Evolutionary conservation across 2,113 vertebrate species (phyloP).

Genomic region (Tautogolabrus adspersus): DNA sequence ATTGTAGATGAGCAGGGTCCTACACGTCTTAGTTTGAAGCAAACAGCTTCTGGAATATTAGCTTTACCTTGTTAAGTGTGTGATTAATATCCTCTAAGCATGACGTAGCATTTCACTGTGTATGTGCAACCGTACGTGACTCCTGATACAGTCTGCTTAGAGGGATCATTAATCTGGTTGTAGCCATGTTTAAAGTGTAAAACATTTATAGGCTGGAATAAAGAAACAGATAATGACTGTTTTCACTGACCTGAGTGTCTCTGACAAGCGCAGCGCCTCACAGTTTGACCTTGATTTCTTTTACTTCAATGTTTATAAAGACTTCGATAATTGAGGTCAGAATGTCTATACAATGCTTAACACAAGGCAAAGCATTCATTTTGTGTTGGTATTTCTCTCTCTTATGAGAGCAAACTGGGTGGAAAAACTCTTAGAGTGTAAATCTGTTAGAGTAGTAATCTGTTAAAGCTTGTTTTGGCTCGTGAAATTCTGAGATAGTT

Average conservation of each 20-base stretch:
- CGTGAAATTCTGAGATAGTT: neutral
- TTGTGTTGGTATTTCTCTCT: conserved; percentile 38
- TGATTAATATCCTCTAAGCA: conserved; percentile 1
- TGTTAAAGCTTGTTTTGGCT: conserved; percentile 4
- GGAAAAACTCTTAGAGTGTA: conserved; percentile 31
- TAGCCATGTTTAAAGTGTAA: conserved; percentile 36
- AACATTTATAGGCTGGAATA: conserved; percentile 23
- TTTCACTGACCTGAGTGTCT: conserved; percentile 55
- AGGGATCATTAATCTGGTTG: conserved; percentile 30
- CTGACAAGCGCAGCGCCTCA: conserved; percentile 54
- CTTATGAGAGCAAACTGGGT: conserved; percentile 43
- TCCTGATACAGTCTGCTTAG: conserved; percentile 22
- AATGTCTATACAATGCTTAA: conserved; percentile 30
- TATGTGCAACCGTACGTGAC: conserved; percentile 4
- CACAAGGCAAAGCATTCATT: conserved; percentile 45
- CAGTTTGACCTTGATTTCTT: conserved; percentile 72
- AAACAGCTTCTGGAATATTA: neutral
- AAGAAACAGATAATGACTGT: conserved; percentile 60
- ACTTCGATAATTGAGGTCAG: conserved; percentile 74
- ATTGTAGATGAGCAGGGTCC: neutral
- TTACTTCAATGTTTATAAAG: conserved; percentile 45
- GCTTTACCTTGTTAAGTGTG: neutral
- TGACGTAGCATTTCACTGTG: conserved; percentile 18
- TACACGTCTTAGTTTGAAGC: no score
- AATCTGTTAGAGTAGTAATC: no score